phyloP scores from a whole-genome alignment of 2,113 vertebrate genomes.

The Ochotona curzoniae region DNA sequence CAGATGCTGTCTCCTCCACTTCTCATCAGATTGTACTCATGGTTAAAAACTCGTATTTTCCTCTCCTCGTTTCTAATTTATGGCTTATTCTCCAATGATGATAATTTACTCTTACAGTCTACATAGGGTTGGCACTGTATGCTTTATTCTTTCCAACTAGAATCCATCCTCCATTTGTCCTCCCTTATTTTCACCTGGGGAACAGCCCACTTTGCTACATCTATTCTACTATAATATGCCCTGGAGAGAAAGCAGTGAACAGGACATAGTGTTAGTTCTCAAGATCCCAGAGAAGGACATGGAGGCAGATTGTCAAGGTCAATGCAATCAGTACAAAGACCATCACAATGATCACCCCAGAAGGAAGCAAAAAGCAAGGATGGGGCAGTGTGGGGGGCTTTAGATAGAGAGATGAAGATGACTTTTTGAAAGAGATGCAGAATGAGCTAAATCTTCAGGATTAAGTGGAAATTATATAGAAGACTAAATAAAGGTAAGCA shows the following conservation, averaged over 20 bases:
- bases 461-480: neutral
- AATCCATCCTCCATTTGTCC: accelerated
- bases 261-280: neutral
- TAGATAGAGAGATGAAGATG: neutral
- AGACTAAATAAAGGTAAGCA: neutral
- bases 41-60: neutral
- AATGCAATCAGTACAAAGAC: neutral
- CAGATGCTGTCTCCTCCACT: too few relatives aligned
- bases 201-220: neutral
- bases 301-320: too few relatives aligned
- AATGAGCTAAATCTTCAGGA: neutral
- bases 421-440: neutral
- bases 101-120: neutral
- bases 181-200: neutral
- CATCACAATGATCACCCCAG: neutral
- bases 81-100: neutral
- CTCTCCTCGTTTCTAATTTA: neutral
- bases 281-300: neutral
- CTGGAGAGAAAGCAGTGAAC: neutral
- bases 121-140: neutral
- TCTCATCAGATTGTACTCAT: too few relatives aligned
- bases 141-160: neutral
- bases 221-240: neutral
- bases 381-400: neutral
- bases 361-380: neutral